These are phyloP conservation scores for Byasa hedistus DNA, from an alignment of 2,888 invertebrate species.

Conservation along the genomic window DNA sequence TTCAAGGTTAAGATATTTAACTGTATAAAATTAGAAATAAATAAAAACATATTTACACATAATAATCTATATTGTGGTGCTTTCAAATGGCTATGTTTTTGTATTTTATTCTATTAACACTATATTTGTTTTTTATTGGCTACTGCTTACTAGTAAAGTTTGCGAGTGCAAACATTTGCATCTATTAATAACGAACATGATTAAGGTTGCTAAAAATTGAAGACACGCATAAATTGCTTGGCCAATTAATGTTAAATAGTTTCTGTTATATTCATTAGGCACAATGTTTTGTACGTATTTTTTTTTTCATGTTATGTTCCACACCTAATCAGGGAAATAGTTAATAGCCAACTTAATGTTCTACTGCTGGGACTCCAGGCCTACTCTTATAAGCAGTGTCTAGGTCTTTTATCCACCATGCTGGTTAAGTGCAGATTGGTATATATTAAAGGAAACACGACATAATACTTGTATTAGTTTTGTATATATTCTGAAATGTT, in stretches of 20 bases:
- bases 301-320: background rate
- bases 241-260: background rate
- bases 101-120: background rate
- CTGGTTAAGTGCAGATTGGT: no score
- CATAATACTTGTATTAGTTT: background rate
- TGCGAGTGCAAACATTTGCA: background rate
- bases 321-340: background rate
- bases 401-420: no score
- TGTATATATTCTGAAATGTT: background rate
- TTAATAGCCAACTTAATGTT: no score
- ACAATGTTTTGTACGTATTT: background rate
- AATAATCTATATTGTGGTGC: conserved; percentile 10
- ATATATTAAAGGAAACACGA: background rate
- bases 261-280: background rate
- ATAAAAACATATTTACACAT: conserved; percentile 1
- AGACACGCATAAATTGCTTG: conserved; percentile 10
- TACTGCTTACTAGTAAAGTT: background rate
- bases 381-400: no score
- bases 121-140: background rate
- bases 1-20: background rate
- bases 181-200: background rate
- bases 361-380: no score
- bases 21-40: background rate
- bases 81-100: conserved; percentile 10
- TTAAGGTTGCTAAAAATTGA: background rate